A percentile compares a stretch with the other conserved stretches of the same genome.
Evolutionary conservation across 2,888 invertebrate species (phyloP).

Genomic region (Lordiphosa andalusiaca): DNA sequence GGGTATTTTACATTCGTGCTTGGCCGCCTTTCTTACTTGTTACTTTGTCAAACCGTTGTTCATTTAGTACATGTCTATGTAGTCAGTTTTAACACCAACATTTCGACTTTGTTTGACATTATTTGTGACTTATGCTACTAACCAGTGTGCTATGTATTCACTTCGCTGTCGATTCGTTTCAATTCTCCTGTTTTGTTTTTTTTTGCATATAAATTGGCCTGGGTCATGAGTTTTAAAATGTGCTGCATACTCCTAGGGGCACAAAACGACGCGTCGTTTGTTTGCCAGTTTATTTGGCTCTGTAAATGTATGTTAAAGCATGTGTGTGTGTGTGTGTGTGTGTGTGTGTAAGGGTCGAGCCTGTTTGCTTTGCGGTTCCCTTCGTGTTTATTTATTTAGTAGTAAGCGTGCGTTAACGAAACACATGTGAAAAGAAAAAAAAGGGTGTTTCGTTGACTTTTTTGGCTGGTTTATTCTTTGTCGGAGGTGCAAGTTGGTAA

Average conservation of each 20-base stretch:
- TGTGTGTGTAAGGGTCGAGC: neutral
- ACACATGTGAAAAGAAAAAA: conserved; percentile 23
- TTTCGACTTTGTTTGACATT: too few relatives aligned
- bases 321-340: neutral
- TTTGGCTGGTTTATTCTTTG: conserved; percentile 7
- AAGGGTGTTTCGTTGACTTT: conserved; percentile 3
- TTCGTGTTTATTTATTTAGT: conserved; percentile 41
- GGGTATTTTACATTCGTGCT: neutral
- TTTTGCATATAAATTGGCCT: conserved; percentile 48
- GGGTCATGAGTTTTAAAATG: conserved; percentile 54
- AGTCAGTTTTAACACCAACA: too few relatives aligned
- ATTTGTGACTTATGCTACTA: too few relatives aligned
- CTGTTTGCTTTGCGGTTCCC: conserved; percentile 26
- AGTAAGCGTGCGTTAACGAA: conserved; percentile 23
- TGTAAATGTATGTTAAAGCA: neutral
- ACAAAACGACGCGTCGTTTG: conserved; percentile 6
- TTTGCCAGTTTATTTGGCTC: conserved; percentile 6
- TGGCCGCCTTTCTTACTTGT: neutral
- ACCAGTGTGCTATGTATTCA: conserved; percentile 24
- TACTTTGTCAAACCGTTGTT: too few relatives aligned
- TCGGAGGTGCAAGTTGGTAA: conserved; percentile 1
- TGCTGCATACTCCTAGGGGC: conserved; percentile 55
- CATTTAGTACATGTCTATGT: too few relatives aligned
- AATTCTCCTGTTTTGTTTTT: conserved; percentile 29
- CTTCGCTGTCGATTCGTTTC: conserved; percentile 45